phyloP scores from a whole-genome alignment of 2,797 vertebrate species.

The Aulostomus chinensis region DNA sequence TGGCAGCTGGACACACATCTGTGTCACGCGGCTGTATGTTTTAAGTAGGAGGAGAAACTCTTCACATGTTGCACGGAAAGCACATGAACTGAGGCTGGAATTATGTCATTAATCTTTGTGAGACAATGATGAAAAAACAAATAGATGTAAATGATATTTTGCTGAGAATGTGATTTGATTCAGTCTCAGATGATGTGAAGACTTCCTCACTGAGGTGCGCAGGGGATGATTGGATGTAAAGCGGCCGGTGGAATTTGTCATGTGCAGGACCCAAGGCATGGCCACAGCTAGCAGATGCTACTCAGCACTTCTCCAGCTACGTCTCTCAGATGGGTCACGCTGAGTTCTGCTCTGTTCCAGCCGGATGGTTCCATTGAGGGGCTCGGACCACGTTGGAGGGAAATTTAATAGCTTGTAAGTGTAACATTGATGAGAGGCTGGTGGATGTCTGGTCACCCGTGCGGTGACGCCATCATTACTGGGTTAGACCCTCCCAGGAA shows the following conservation, averaged over 20 bases:
- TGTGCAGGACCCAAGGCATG: conserved; percentile 77
- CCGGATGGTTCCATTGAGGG: conserved; percentile 73
- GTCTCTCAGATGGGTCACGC: conserved; percentile 79
- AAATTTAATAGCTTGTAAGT: conserved; percentile 61
- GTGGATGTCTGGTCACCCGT: too few species aligned
- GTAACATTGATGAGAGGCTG: conserved; percentile 43
- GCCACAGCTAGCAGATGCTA: conserved; percentile 81
- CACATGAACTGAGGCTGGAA: conserved; percentile 2
- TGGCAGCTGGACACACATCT: too few species aligned
- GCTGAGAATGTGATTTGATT: conserved; percentile 32
- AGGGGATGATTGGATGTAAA: conserved; percentile 85
- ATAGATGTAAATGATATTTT: conserved; percentile 31
- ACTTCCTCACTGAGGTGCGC: conserved; percentile 63
- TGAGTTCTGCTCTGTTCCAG: conserved; percentile 68
- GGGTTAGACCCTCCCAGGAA: too few species aligned
- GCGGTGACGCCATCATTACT: too few species aligned
- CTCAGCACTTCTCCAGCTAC: conserved; percentile 77
- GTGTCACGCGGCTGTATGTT: too few species aligned
- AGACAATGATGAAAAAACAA: conserved; percentile 42
- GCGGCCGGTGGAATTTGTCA: conserved; percentile 81
- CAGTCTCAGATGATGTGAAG: conserved; percentile 24
- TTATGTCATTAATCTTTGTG: conserved; percentile 24
- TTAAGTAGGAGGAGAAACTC: too few species aligned
- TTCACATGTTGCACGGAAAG: conserved; percentile 10
- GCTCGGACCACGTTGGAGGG: conserved; percentile 50